A percentile compares a stretch with the other conserved stretches of the same genome.
Evolutionary conservation across 2,797 vertebrate species (phyloP).

Genomic region (Ceryle rudis): DNA sequence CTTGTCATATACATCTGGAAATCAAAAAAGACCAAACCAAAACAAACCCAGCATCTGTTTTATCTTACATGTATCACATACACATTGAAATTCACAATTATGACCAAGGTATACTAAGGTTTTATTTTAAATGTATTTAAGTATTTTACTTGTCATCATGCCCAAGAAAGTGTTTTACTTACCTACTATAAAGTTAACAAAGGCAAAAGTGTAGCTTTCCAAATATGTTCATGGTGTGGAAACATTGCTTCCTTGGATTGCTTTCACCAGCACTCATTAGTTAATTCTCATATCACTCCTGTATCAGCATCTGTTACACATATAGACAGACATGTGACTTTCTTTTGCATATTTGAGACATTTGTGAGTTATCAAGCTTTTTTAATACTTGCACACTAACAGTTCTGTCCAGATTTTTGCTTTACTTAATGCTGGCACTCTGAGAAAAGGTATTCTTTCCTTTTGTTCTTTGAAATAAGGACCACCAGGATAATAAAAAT

Average conservation of each 20-base stretch:
- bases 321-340: neutral
- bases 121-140: neutral
- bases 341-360: neutral
- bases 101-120: neutral
- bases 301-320: conserved; percentile 38
- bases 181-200: neutral
- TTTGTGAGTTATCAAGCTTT: neutral
- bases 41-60: neutral
- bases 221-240: neutral
- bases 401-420: neutral
- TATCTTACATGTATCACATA: neutral
- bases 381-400: neutral
- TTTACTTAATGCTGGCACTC: neutral
- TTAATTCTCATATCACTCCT: conserved; percentile 45
- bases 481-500: neutral
- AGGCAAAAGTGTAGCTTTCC: neutral
- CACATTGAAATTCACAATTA: neutral
- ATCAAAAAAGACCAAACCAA: neutral
- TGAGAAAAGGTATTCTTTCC: neutral
- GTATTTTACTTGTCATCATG: neutral
- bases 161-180: neutral
- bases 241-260: neutral
- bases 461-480: neutral
- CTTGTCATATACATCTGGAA: neutral
- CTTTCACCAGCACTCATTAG: conserved; percentile 7